A percentile compares a stretch with the other conserved stretches of the same genome.
Evolutionary conservation across 2,113 vertebrate genomes (phyloP).

Genomic region (Eubucco bourcierii): DNA sequence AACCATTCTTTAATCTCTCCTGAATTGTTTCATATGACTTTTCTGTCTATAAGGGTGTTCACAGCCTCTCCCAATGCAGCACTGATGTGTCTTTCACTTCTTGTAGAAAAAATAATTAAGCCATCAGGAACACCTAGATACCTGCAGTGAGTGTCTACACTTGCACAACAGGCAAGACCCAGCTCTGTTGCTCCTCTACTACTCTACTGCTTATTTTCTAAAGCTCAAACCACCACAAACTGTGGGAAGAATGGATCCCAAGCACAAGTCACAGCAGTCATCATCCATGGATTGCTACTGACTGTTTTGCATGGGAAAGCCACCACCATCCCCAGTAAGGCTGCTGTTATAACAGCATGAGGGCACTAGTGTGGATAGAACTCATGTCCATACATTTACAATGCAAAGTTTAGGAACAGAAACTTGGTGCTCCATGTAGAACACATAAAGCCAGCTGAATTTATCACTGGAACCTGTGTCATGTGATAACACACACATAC

Average conservation of each 20-base stretch:
- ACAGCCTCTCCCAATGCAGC: background rate
- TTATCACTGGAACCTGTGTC: background rate
- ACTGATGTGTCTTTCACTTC: background rate
- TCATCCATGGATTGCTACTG: background rate
- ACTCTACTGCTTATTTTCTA: background rate
- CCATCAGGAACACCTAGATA: background rate
- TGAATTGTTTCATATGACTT: background rate
- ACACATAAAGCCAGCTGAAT: background rate
- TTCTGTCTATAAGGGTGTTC: background rate
- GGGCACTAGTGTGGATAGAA: background rate
- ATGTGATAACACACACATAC: accelerated
- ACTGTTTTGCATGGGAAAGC: background rate
- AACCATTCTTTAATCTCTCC: slow-evolving; percentile 7
- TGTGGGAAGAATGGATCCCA: background rate
- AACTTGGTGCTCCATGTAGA: background rate
- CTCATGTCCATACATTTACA: background rate
- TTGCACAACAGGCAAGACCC: background rate
- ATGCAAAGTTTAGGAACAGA: background rate
- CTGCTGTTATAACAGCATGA: background rate
- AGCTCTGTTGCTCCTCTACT: background rate
- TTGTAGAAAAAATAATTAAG: background rate
- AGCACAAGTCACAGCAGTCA: background rate
- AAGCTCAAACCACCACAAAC: background rate
- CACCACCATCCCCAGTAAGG: background rate
- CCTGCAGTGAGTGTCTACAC: background rate